Evolutionary conservation across 2,113 vertebrate species (phyloP), one percentile per base, ranked within the genome.

Genomic region (Gymnogyps californianus): DNA sequence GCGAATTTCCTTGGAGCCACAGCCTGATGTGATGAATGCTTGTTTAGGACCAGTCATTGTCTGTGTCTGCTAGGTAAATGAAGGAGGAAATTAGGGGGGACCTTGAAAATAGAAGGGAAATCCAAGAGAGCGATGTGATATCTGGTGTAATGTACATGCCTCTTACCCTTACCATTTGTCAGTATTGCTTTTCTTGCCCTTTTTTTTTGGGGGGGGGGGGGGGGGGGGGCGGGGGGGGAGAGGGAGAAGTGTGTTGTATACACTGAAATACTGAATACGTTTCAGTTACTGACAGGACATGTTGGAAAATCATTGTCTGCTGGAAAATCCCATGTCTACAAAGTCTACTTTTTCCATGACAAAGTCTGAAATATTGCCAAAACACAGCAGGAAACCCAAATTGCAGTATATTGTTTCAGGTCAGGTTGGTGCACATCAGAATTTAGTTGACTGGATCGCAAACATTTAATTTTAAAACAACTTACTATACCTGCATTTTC

Each of bases 191-290:
- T 28, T 59, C 83, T 93, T 55, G 3, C 18, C 14, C 24, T 36
- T 44, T 46, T 16, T 13, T 70, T 16, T 54, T n/a, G n/a, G n/a
- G n/a, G n/a, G 10, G 5, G 17, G 0, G 0, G 3, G 1, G 5
- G 2, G 3, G 8, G 8, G 26, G 4, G 3, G 36, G 14, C 2
- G 25, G 44, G 13, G 7, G 32, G 18, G 13, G 8, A 2, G 2
- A n/a, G n/a, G n/a, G n/a, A n/a, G 16, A 75, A 62, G 2, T 7
- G 22, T 74, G 16, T 52, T 64, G 13, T 76, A 20, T 40, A 54
- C 21, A n/a, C 13, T 83, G 49, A 90, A 80, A 81, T 58, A 69
- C 4, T 34, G 52, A 90, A 55, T 74, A 42, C 12, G 40, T 78
- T 94, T 81, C 22, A 54, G 18, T 71, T 89, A 66, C 42, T 59